Evolutionary conservation across 1,140 invertebrate species (phyloP), one percentile per base, ranked within the genome.

Genomic region (Gryllus bimaculatus): DNA sequence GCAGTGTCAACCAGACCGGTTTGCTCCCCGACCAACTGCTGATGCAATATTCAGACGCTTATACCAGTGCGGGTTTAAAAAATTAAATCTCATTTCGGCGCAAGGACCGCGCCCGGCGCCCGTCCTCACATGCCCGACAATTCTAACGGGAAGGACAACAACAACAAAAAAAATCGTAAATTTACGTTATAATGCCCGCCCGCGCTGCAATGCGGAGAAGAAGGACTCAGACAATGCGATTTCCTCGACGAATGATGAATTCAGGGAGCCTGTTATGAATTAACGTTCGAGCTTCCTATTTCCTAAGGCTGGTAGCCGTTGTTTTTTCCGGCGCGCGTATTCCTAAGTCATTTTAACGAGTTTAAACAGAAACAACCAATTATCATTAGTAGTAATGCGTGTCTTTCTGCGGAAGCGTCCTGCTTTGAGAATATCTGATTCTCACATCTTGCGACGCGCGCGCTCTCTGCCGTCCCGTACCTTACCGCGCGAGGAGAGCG

Each of bases 291-390:
- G 54, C 18, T 66, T 66, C 54, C 54, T 66, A 66, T 66, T 66
- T 66, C 54, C 54, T 66, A 66, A 66, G 10, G 2, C 10, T 66
- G 10, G 54, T 66, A 18, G 54, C 10, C 2, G 0, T 0, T 66
- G 2, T 66, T 66, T 66, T 66, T 10, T 66, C 54, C 10, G 18
- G 54, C 54, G 18, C 54, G 18, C 1, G 54, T 18, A 39, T 39
- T 66, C 10, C 10, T 13, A 18, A 66, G 54, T 66, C 54, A 18
- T 66, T 66, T 18, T 66, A 66, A 66, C 54, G 54, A 66, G 54
- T 66, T n/a, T 13, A 66, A 66, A 66, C 54, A 66, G 54, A 66
- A 66, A 66, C 54, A 66, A 66, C 54, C 54, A 66, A 66, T 66
- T 66, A 66, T 18, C 54, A 66, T 66, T 66, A 66, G 54, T 66